A percentile compares a stretch with the other conserved stretches of the same genome.
Evolutionary conservation across 2,113 vertebrate species (phyloP).

Genomic region (Cariama cristata): DNA sequence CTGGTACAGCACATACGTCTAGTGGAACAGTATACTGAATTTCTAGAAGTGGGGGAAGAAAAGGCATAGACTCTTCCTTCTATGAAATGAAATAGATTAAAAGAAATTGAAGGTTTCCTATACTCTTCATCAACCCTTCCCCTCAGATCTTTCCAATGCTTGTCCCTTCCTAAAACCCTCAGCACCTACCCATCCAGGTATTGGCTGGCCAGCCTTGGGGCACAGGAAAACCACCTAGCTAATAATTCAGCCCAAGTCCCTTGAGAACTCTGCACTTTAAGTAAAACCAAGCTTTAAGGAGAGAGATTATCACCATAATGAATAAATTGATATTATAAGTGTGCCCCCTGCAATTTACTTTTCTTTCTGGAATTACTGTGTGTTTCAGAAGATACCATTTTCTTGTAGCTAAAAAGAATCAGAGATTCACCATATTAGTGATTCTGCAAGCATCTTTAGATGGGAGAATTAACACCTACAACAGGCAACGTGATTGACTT

Average conservation of each 20-base stretch:
- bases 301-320: neutral
- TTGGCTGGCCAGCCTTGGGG: neutral
- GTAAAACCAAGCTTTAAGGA: neutral
- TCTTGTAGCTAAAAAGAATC: neutral
- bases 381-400: neutral
- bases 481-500: slow-evolving; percentile 54
- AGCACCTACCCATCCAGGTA: neutral
- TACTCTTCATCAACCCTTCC: neutral
- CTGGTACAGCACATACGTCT: neutral
- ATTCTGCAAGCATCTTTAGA: slow-evolving; percentile 3
- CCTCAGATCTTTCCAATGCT: neutral
- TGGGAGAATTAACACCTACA: slow-evolving; percentile 38
- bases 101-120: neutral
- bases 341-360: neutral
- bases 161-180: neutral
- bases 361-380: neutral
- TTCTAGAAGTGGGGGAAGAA: neutral
- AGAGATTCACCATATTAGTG: neutral
- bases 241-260: neutral
- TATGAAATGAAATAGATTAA: neutral
- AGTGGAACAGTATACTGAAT: neutral
- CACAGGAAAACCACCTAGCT: neutral
- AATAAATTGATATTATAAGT: neutral
- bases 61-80: neutral
- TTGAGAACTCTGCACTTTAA: neutral